A percentile compares a stretch with the other conserved stretches of the same genome.
phyloP scores from a whole-genome alignment of 1,140 invertebrate genomes.

The Aporrectodea caliginosa region DNA sequence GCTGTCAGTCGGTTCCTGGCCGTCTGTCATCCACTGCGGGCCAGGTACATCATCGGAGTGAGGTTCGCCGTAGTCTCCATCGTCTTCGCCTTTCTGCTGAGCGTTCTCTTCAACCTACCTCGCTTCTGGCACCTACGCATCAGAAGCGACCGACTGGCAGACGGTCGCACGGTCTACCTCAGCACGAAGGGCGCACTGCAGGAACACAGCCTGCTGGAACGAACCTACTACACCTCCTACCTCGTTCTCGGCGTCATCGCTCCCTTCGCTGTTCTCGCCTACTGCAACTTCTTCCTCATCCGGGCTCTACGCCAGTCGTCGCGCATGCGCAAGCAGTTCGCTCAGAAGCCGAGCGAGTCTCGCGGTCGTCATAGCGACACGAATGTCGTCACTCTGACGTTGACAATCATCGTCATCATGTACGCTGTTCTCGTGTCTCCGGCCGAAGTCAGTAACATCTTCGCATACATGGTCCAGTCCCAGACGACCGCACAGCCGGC shows the following conservation, averaged over 20 bases:
- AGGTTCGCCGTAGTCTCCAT: slow-evolving; percentile 15
- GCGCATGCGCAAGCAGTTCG: background rate
- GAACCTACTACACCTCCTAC: slow-evolving; percentile 1
- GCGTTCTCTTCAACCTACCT: slow-evolving; percentile 17
- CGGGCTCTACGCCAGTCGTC: background rate
- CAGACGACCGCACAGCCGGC: background rate
- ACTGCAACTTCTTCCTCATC: slow-evolving; percentile 6
- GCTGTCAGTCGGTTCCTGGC: slow-evolving; percentile 8
- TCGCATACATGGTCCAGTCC: background rate
- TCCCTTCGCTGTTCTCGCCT: background rate
- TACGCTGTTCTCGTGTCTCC: background rate
- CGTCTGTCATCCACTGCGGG: slow-evolving; percentile 8
- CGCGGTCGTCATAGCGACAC: slow-evolving; percentile 69
- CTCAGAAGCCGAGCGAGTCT: slow-evolving; percentile 34
- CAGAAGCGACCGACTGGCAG: background rate
- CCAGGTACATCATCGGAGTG: background rate
- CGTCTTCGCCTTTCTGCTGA: slow-evolving; percentile 3
- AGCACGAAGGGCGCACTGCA: background rate
- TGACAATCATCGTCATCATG: background rate
- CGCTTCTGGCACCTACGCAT: slow-evolving; percentile 6
- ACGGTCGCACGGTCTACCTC: background rate
- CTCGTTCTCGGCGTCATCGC: background rate
- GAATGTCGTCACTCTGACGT: slow-evolving; percentile 43
- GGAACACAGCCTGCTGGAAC: background rate
- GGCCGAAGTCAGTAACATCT: slow-evolving; percentile 11